Evolutionary conservation across 1,140 invertebrate species (phyloP), one percentile per base, ranked within the genome.

Genomic region (Brachionus rotundiformis): DNA sequence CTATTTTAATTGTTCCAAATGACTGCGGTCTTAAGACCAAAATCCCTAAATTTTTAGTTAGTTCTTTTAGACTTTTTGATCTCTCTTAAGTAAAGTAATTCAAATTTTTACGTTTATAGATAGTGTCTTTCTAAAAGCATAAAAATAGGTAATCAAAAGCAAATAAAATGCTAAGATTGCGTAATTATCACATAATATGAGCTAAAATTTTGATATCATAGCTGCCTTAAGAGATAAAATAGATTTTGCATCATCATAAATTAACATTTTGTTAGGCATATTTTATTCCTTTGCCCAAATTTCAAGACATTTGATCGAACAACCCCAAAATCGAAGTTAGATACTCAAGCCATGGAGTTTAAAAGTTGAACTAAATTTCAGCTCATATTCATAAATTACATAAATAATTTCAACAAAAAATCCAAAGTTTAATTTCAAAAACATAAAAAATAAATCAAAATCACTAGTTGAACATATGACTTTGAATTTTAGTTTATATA

Each of bases 401-500:
- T 68, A 68, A 68, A 68, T 68, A 54, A 54, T 54, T 54, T 54
- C 19, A 19, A 19, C 16, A 16, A 27, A 63, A n/a, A 31, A 63
- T 63, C 29, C 61, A 63, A 63, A 63, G 61, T 68, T 33, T 68
- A 68, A 68, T 68, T 68, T 68, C 63, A 68, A 39, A 31, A 68
- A 68, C 29, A 33, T 29, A 68, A 31, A 29, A 68, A 33, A 68
- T 25, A 61, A 61, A 39, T 16, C 4, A 0, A 68, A 68, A 68
- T 68, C 63, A 68, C 31, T 68, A 33, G 63, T 68, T 68, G 63
- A 68, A 68, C 63, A 68, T 41, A 39, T 68, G 63, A 68, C 33
- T 33, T 54, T 25, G 16, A 54, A 54, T 54, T 19, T 36, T 2
- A 33, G 31, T 36, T 31, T 68, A 68, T 36, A 68, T 68, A 36